Evolutionary conservation across 2,888 invertebrate genomes (phyloP).

Genomic region (Leptinotarsa rubiginosa): DNA sequence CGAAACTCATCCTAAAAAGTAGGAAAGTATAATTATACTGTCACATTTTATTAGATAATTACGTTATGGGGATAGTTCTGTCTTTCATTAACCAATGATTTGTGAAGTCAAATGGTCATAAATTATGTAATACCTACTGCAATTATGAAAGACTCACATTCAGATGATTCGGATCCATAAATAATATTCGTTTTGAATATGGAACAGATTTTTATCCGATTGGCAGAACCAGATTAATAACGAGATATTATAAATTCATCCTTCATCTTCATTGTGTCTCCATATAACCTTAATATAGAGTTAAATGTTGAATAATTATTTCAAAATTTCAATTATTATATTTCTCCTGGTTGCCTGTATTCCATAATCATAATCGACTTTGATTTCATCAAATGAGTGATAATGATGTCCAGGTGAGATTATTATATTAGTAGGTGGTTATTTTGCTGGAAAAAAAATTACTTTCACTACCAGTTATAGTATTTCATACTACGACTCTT

Average conservation of each 20-base stretch:
- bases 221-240: not conserved
- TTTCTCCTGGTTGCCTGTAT: too few species aligned
- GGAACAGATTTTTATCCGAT: not conserved
- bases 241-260: not conserved
- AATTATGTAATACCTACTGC: not conserved
- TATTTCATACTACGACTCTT: too few species aligned
- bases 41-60: slow-evolving; percentile 24
- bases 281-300: not conserved
- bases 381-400: too few species aligned
- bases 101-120: not conserved
- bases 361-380: too few species aligned
- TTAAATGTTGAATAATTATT: too few species aligned
- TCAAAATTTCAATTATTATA: too few species aligned
- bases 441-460: too few species aligned
- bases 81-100: slow-evolving; percentile 6
- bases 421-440: too few species aligned
- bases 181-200: not conserved
- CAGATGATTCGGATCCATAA: not conserved
- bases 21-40: slow-evolving; percentile 20
- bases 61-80: slow-evolving; percentile 10
- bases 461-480: too few species aligned
- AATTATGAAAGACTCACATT: not conserved
- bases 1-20: slow-evolving; percentile 22
- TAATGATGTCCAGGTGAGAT: too few species aligned
- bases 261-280: not conserved